Conservation (phyloP, 2,888 invertebrate species). For the Agrotis exclamationis region DNA sequence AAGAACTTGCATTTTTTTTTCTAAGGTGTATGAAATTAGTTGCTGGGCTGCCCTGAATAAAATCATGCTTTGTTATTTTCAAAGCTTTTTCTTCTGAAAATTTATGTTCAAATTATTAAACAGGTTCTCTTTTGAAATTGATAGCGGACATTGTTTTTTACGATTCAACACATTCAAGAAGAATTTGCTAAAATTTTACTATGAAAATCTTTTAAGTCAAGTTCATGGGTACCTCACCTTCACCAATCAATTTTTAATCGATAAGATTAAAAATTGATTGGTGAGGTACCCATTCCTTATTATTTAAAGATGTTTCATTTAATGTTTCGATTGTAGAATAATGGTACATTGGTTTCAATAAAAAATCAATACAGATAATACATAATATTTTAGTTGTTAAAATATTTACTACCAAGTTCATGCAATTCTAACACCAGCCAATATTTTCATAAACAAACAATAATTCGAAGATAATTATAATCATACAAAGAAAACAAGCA, state of each 20-base stretch:
- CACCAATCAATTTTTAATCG: too few species aligned
- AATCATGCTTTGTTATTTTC: background rate
- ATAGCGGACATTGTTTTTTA: background rate
- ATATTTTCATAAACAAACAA: conserved; percentile 30
- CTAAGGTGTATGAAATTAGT: background rate
- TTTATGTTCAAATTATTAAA: too few species aligned
- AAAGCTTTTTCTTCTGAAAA: too few species aligned
- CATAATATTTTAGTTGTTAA: too few species aligned
- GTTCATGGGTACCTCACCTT: too few species aligned
- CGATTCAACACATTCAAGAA: background rate
- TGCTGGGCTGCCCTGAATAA: background rate
- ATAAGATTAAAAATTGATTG: background rate
- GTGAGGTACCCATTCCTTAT: background rate
- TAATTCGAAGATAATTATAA: conserved; percentile 17
- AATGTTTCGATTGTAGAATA: background rate
- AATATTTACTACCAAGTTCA: background rate
- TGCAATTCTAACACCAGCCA: background rate
- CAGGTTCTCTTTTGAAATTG: background rate
- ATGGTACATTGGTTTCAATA: background rate
- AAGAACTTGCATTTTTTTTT: too few species aligned
- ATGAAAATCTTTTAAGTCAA: background rate
- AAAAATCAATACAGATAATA: background rate
- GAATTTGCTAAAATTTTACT: background rate
- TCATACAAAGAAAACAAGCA: conserved; percentile 32
- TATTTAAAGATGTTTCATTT: background rate